Evolutionary conservation across 2,113 vertebrate species (phyloP).

Genomic region (Myrmecophaga tridactyla): DNA sequence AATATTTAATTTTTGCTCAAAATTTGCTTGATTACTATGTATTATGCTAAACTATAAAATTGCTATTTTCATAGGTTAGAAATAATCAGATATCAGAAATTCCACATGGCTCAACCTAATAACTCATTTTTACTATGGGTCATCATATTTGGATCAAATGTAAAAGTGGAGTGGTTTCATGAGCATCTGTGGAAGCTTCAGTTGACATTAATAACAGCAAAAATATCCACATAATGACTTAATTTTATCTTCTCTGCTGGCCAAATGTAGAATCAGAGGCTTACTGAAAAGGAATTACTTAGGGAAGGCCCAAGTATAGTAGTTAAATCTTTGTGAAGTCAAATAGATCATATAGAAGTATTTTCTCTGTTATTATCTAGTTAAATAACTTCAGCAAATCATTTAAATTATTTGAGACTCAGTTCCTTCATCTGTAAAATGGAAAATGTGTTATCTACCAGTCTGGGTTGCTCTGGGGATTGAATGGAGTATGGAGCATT

Average conservation of each 20-base stretch:
- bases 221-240: not conserved
- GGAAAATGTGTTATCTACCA: not conserved
- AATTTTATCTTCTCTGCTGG: not conserved
- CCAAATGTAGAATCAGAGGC: not conserved
- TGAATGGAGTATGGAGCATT: not conserved
- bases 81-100: not conserved
- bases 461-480: not conserved
- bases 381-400: not conserved
- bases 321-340: not conserved
- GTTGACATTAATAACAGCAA: not conserved
- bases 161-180: not conserved
- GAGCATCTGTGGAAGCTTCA: not conserved
- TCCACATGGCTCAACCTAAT: not conserved
- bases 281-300: not conserved
- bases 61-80: not conserved
- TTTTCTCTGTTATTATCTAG: not conserved
- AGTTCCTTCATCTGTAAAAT: not conserved
- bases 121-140: not conserved
- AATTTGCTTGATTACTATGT: not conserved
- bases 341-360: not conserved
- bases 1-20: constrained; percentile 35
- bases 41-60: not conserved
- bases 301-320: not conserved
- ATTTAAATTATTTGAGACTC: not conserved
- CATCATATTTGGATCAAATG: not conserved